Evolutionary conservation across 2,888 invertebrate species (phyloP).

Genomic region (Harpagoxenus sublaevis): DNA sequence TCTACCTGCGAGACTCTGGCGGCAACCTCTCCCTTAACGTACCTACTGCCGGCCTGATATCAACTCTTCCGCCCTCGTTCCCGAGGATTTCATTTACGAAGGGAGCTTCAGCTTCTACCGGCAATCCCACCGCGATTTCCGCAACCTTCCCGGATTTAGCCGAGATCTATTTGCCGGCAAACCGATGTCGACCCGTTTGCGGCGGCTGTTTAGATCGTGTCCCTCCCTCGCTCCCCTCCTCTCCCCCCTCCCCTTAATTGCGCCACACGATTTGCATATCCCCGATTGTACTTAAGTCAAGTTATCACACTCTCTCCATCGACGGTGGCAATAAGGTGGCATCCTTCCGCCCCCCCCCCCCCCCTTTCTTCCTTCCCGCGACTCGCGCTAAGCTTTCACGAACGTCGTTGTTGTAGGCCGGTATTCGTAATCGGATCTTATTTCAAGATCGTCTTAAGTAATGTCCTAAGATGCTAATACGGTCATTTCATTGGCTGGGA

Average conservation of each 20-base stretch:
- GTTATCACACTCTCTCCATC: conserved; percentile 51
- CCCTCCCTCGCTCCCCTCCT: not conserved
- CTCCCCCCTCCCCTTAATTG: conserved; percentile 28
- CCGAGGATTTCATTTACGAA: conserved; percentile 75
- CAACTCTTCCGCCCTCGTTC: conserved; percentile 62
- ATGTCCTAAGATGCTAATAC: no score
- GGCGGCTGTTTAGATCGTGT: conserved; percentile 72
- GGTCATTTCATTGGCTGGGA: no score
- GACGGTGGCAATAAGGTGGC: not conserved
- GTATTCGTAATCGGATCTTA: no score
- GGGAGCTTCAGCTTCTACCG: conserved; percentile 37
- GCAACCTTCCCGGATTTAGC: conserved; percentile 62
- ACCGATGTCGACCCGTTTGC: conserved; percentile 68
- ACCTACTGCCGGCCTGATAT: conserved; percentile 59
- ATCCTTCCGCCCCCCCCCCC: not conserved
- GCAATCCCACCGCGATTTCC: conserved; percentile 24
- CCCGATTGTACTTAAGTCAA: conserved; percentile 66
- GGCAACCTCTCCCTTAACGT: conserved; percentile 52
- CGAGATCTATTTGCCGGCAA: conserved; percentile 71
- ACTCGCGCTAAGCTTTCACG: not conserved
- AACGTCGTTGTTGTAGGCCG: conserved; percentile 24
- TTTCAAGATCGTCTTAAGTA: no score
- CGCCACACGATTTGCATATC: conserved; percentile 74
- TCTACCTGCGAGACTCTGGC: conserved; percentile 48
- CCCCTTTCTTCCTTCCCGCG: not conserved